Base-by-base conservation (phyloP, 2,888 invertebrate genomes). In the Campopleginae sp. region DNA sequence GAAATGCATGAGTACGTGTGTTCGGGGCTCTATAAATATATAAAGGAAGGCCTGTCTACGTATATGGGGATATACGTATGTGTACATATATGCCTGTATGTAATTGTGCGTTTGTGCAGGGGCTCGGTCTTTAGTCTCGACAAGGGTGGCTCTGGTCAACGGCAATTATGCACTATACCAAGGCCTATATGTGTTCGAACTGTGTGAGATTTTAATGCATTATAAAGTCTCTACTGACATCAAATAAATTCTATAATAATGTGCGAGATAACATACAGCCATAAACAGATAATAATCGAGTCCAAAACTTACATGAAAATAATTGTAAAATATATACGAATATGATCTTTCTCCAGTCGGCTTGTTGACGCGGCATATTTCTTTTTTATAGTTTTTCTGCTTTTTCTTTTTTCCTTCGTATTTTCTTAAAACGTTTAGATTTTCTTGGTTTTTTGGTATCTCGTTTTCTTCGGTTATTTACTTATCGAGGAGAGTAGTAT, bases 241-340 rank as follows among this genome's bases (percentile, higher is more conserved):
- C 33, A 12, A 48, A 74, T 14, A 63, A 46, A 5, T 19, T n/a
- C 61, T 63, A 63, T 63, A 23, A 31, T 46, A 75, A 48, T 31
- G 19, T 66, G 33, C 23, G 14, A 33, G 0, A 77, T 42, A 77
- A 51, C n/a, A 46, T 4, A 75, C 31, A 61, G 3, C 33, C 6
- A 72, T 23, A 33, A 31, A 68, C 61, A 44, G 42, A 78, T 51
- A 23, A 68, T 51, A 79, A 65, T 71, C 17, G 3, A 38, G 19
- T 84, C 63, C 70, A 75, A n/a, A n/a, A 93, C 93, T 93, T 92
- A 93, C 93, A 92, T 91, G 92, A 91, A 92, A 92, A 92, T 90
- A 92, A 92, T 90, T 92, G 92, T 87, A 93, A 91, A 92, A 91
- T 91, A 91, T 92, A 92, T 88, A 92, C 89, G 90, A 92, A 90